Percentiles rank a stretch among this genome's conserved stretches.
Conservation (phyloP, 2,888 invertebrate genomes). For the Dolichopus griseipennis region DNA sequence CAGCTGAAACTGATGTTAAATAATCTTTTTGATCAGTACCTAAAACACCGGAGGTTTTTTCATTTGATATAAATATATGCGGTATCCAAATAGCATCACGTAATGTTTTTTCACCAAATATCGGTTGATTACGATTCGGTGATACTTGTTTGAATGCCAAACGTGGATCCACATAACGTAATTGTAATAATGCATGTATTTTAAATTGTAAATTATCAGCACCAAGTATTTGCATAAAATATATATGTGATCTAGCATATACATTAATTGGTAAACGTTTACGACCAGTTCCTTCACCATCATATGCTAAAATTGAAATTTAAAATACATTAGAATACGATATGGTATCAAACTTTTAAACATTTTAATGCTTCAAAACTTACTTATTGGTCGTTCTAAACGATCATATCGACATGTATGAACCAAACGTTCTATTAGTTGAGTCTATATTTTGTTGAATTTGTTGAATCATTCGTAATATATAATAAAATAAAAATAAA, state of each 20-base stretch:
- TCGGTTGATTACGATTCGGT: conserved; percentile 54
- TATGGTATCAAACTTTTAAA: too few species aligned
- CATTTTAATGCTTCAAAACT: not conserved
- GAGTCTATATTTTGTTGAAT: conserved; percentile 46
- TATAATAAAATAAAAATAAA: too few species aligned
- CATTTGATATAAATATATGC: conserved; percentile 71
- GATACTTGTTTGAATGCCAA: conserved; percentile 59
- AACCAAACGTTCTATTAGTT: conserved; percentile 60
- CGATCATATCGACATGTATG: conserved; percentile 70
- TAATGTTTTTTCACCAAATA: conserved; percentile 62
- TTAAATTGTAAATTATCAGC: conserved; percentile 79
- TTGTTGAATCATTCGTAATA: too few species aligned
- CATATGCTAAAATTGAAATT: conserved; percentile 24
- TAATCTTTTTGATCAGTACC: conserved; percentile 71
- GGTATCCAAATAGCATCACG: conserved; percentile 73
- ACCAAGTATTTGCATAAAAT: conserved; percentile 75
- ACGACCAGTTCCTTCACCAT: conserved; percentile 38
- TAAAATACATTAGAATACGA: too few species aligned
- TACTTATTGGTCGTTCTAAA: conserved; percentile 52
- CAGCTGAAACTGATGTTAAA: conserved; percentile 67
- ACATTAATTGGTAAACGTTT: conserved; percentile 59
- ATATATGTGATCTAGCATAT: conserved; percentile 67
- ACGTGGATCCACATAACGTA: conserved; percentile 66
- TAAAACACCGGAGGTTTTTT: conserved; percentile 65
- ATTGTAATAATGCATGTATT: conserved; percentile 69